Evolutionary conservation across 2,113 vertebrate species (phyloP), one percentile per base, ranked within the genome.

Genomic region (Pseudorhombus dupliciocellatus): DNA sequence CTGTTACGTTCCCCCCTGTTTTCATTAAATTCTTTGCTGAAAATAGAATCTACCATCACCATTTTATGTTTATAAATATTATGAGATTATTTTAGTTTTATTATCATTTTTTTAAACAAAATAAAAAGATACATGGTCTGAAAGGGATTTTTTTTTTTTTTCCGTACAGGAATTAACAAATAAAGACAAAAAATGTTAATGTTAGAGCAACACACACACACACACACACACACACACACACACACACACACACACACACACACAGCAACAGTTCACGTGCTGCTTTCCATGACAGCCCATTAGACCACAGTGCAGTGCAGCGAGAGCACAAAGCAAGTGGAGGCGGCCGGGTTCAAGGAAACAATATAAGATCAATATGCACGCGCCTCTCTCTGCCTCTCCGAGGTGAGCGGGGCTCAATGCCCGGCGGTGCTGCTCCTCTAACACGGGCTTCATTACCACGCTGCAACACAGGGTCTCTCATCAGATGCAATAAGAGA

Each of bases 331-430:
- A 67, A 69, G 82, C 60, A 63, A 42, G 28, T 46, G 14, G 37
- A 89, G 74, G 84, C 88, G 57, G 82, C 40, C 25, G 63, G 77
- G 82, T 85, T 90, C 79, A 91, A 87, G 84, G 73, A 84, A 91
- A 89, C 83, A 81, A 87, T 88, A 84, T 69, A 7, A 84, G 90
- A 92, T 89, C 81, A 79, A 92, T 90, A 91, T 69, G 85, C 76
- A 85, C 37, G 77, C 80, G 66, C 76, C 81, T 64, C 58, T 83
- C 68, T 80, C 46, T 46, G 64, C 82, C 63, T 82, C 84, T 90
- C 81, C 37, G 73, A 90, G 88, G 84, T 84, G 85, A 84, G 83
- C 62, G 48, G 60, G 84, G 80, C 73, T 61, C 62, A 73, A 84
- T 72, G 81, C 87, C 89, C 57, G 42, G 78, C 64, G 66, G 83